Evolutionary conservation across 2,113 vertebrate species (phyloP).

Genomic region (Dicaeum eximium): DNA sequence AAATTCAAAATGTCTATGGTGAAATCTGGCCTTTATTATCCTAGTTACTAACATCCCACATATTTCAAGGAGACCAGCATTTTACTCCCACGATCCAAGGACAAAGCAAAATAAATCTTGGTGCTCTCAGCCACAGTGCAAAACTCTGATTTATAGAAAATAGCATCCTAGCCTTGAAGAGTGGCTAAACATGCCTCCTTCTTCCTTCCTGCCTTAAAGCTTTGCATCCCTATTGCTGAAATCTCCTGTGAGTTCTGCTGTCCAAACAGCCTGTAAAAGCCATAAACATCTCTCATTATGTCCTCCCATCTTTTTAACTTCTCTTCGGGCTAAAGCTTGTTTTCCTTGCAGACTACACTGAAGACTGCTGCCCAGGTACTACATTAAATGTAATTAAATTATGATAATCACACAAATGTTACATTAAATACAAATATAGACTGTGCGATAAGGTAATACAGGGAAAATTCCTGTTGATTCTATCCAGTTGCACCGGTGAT

Average conservation of each 20-base stretch:
- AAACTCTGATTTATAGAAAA: neutral
- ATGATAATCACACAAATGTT: neutral
- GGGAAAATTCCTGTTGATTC: neutral
- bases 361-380: neutral
- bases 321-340: neutral
- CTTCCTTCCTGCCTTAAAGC: neutral
- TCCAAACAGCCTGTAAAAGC: neutral
- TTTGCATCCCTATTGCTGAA: neutral
- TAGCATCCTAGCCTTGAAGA: neutral
- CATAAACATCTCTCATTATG: neutral
- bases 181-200: neutral
- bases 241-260: neutral
- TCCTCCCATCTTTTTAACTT: neutral
- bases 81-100: slow-evolving; percentile 8
- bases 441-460: neutral
- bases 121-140: neutral
- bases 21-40: neutral
- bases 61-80: neutral
- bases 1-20: neutral
- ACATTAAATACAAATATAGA: neutral
- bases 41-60: neutral
- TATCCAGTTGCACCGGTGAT: neutral
- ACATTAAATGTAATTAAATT: neutral
- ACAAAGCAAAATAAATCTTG: slow-evolving; percentile 9
- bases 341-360: neutral